Conservation (phyloP, 2,888 invertebrate species). For the Chironomus riparius region DNA sequence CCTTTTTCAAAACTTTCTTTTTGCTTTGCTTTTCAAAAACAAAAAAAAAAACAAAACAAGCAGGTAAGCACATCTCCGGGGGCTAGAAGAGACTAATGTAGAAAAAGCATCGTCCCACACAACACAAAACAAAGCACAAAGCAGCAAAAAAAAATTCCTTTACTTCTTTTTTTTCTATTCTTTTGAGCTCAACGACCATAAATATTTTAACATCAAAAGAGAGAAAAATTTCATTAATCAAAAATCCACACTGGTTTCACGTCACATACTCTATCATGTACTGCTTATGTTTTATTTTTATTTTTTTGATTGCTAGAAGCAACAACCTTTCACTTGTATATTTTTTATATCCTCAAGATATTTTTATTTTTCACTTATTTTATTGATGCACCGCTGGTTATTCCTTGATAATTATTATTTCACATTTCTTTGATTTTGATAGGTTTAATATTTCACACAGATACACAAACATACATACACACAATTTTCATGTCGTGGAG, state of each 20-base stretch:
- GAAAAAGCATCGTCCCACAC: background rate
- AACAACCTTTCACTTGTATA: background rate
- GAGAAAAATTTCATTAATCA: constrained; percentile 12
- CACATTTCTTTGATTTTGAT: background rate
- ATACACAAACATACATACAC: background rate
- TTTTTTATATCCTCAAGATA: no score
- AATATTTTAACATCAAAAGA: constrained; percentile 4
- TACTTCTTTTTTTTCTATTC: background rate
- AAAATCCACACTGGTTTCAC: background rate
- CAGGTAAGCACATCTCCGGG: background rate
- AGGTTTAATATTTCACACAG: background rate
- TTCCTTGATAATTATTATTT: background rate
- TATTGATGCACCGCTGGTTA: background rate
- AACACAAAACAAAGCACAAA: background rate
- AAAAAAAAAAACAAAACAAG: background rate
- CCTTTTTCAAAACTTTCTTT: background rate
- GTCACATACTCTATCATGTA: background rate
- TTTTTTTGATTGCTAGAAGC: background rate
- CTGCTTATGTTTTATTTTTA: no score
- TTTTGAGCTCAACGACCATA: constrained; percentile 4
- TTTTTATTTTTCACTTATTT: background rate
- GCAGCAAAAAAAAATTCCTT: background rate
- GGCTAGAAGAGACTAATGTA: background rate
- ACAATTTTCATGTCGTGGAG: background rate
- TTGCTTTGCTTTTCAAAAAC: background rate